Evolutionary conservation across 2,888 invertebrate genomes (phyloP).

Genomic region (Pantelozetes paolii): DNA sequence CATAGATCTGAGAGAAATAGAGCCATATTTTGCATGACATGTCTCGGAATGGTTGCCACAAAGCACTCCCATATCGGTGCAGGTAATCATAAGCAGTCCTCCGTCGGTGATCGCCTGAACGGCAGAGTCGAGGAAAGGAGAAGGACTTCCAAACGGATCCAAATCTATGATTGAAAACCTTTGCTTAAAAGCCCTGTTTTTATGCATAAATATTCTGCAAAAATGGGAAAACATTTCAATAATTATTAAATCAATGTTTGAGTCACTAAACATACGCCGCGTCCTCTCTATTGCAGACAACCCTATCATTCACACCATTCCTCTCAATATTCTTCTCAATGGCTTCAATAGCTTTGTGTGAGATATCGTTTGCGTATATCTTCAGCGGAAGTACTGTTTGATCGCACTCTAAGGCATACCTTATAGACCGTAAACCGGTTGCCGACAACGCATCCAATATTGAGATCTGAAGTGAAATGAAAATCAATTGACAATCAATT

Average conservation of each 20-base stretch:
- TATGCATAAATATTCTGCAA: slow-evolving; percentile 75
- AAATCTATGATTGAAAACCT: slow-evolving; percentile 86
- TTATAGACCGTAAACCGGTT: slow-evolving; percentile 87
- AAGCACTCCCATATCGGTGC: slow-evolving; percentile 93
- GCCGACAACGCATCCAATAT: slow-evolving; percentile 93
- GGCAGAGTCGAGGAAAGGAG: slow-evolving; percentile 82
- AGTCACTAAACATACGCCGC: slow-evolving; percentile 57
- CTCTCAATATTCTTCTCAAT: slow-evolving; percentile 73
- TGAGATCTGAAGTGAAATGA: slow-evolving; percentile 53
- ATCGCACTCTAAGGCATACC: slow-evolving; percentile 93
- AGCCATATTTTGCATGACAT: slow-evolving; percentile 87
- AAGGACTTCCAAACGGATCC: slow-evolving; percentile 96
- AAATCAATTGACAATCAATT: slow-evolving; percentile 39
- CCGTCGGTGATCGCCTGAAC: slow-evolving; percentile 59
- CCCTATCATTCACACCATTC: slow-evolving; percentile 69
- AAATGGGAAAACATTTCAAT: slow-evolving; percentile 33
- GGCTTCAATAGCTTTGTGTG: slow-evolving; percentile 73
- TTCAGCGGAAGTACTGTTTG: slow-evolving; percentile 57
- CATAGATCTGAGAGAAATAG: slow-evolving; percentile 75
- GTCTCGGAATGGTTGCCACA: slow-evolving; percentile 94
- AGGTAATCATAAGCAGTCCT: slow-evolving; percentile 78
- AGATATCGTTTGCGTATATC: slow-evolving; percentile 88
- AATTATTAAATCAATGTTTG: slow-evolving; percentile 9
- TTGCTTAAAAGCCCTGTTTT: slow-evolving; percentile 60
- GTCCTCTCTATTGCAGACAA: slow-evolving; percentile 74